Conservation (phyloP, 2,888 invertebrate genomes). For the Itoplectis maculator region DNA sequence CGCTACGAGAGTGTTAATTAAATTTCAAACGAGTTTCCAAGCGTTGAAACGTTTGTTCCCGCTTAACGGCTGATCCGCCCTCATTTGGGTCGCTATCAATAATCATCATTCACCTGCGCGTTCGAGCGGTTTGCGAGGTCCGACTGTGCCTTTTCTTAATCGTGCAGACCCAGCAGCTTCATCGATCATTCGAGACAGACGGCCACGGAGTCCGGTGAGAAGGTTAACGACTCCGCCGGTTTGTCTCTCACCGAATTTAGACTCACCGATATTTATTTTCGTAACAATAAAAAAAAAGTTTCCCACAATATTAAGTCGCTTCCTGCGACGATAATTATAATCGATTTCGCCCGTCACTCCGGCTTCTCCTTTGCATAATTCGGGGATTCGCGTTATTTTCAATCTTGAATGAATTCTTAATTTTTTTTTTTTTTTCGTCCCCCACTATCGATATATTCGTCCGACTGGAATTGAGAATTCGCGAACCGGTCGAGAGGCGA, state of each 20-base stretch:
- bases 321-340: slow-evolving; percentile 34
- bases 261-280: slow-evolving; percentile 10
- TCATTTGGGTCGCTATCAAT: slow-evolving; percentile 43
- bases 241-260: background rate
- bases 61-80: slow-evolving; percentile 5
- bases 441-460: slow-evolving; percentile 5
- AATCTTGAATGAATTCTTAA: slow-evolving; percentile 4
- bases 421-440: background rate
- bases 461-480: slow-evolving; percentile 49
- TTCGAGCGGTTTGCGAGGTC: background rate
- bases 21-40: slow-evolving; percentile 5
- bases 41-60: background rate
- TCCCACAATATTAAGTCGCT: slow-evolving; percentile 5
- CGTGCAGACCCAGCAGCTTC: slow-evolving; percentile 5
- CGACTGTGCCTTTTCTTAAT: slow-evolving; percentile 8
- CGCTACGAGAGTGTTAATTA: background rate
- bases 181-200: slow-evolving; percentile 43
- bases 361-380: slow-evolving; percentile 37
- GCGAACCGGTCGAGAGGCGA: slow-evolving; percentile 54
- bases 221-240: slow-evolving; percentile 41
- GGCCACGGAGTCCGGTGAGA: background rate
- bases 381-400: slow-evolving; percentile 11
- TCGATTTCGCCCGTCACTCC: slow-evolving; percentile 20
- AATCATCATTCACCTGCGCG: slow-evolving; percentile 12
- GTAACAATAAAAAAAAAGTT: background rate